Base-by-base conservation (phyloP, 2,888 invertebrate species). In the Drosophila putrida region DNA sequence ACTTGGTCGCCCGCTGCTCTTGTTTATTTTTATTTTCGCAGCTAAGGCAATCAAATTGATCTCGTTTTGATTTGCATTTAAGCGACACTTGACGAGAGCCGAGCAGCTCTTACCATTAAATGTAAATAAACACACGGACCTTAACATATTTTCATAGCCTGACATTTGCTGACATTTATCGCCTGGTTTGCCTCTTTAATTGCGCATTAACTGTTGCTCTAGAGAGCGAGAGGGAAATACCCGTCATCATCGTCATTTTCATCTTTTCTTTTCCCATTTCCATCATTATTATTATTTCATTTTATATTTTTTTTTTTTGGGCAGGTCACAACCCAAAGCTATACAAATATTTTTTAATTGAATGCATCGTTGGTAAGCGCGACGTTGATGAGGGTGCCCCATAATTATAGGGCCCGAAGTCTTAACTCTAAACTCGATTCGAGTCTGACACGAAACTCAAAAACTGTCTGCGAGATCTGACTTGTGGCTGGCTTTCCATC, bases 1-100 rank as follows among this genome's bases (percentile, higher is more conserved):
- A 36, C 31, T 51, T 71, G 41, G 39, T 68, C 66, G 67, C 85
- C 85, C 71, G 85, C 82, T 78, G 85, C 71, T 82, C 68, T 70
- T 88, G 88, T 86, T 88, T 87, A 86, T 88, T 85, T 85, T 77
- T 67, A 67, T 77, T 82, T 73, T 75, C 62, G 73, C 75, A 66
- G 71, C 77, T 53, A 69, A 72, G 71, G 80, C 80, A 85, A 79
- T 79, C 79, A 77, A 82, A 75, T 77, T 80, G 85, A 85, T 80
- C 75, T 77, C 77, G 69, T 75, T 86, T 85, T 86, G 85, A 86
- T 86, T 86, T 86, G 88, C 85, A 86, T 86, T 85, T 80, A 85
- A 87, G 73, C 80, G 75, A 77, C 83, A 83, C 86, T 83, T 80
- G 80, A 85, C 73, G 70, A 79, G 28, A 28, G 51, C 54, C 49